Base-by-base conservation (phyloP, 2,888 invertebrate genomes). In the Chrysolina oricalcia region DNA sequence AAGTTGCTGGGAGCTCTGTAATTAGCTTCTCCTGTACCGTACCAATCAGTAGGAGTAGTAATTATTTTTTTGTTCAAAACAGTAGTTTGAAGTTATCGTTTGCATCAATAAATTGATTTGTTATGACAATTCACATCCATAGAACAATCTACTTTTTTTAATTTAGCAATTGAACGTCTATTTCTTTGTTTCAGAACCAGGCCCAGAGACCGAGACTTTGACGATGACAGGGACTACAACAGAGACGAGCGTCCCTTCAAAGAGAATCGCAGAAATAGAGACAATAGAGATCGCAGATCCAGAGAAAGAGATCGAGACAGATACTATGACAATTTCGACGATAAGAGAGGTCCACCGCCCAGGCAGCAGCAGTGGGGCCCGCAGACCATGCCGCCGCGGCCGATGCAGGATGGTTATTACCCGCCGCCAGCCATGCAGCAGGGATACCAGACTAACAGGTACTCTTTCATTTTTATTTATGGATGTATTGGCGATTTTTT, bases 211-310 rank as follows among this genome's bases (percentile, higher is more conserved):
- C 76, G 85, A 21, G 83, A 82, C 65, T 81, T 81, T 70, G 84
- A 85, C 19, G 83, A 83, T 15, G 85, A 84, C 15, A 80, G 83
- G 71, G 85, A 85, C 53, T 86, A 84, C 50, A 80, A 83, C 62
- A 84, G 87, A 75, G 86, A 87, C 59, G 87, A 74, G 66, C 77
- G 74, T 48, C 70, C 66, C 43, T 78, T 72, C 75, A 77, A 79
- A 59, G 79, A 81, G 2, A 80, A 73, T 46, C 76, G 75, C 5
- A 65, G 78, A 27, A 50, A 43, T 15, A 48, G 67, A 67, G 67
- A 67, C 23, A 67, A 67, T 62, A 76, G 70, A 72, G 80, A 74
- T 48, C 56, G 78, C 66, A 41, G 78, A 76, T 71, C 76, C 72
- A 70, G 81, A 72, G 64, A 78, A 68, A 19, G 81, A 70, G 75